Percentiles rank a stretch among this genome's conserved stretches.
These are phyloP conservation scores for Mus minutoides DNA, from an alignment of 2,797 vertebrate genomes.

Conservation along the genomic window DNA sequence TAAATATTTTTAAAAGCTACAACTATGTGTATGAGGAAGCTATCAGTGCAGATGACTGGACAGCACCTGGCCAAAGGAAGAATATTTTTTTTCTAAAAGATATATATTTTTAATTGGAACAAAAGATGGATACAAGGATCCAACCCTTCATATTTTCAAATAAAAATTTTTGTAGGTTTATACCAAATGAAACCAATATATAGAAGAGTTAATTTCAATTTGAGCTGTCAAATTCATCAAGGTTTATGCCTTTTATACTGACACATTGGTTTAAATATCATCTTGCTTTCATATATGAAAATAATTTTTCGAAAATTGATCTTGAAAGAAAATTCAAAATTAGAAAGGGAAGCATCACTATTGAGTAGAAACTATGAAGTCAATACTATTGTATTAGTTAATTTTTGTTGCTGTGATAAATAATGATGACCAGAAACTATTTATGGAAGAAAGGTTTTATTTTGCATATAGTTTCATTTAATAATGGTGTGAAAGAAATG, in stretches of 20 bases:
- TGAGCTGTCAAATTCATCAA: neutral
- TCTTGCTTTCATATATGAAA: neutral
- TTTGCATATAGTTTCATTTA: no score
- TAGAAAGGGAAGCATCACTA: neutral
- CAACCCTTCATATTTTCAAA: neutral
- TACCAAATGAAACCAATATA: neutral
- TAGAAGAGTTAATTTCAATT: neutral
- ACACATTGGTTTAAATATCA: neutral
- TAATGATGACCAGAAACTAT: neutral
- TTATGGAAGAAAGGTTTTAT: no score
- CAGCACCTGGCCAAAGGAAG: neutral
- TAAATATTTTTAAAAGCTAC: neutral
- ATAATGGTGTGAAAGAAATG: neutral
- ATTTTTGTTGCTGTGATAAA: neutral
- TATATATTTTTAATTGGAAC: neutral
- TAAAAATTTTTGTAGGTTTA: neutral
- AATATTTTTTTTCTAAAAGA: neutral
- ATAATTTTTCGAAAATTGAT: neutral
- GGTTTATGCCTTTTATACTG: neutral
- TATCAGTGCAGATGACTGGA: neutral
- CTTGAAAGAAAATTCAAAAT: neutral
- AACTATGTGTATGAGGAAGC: neutral
- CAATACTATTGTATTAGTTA: neutral
- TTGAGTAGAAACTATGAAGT: neutral
- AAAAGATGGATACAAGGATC: rapidly evolving